Evolutionary conservation across 2,113 vertebrate species (phyloP), one percentile per base, ranked within the genome.

Genomic region (Centropus bengalensis): DNA sequence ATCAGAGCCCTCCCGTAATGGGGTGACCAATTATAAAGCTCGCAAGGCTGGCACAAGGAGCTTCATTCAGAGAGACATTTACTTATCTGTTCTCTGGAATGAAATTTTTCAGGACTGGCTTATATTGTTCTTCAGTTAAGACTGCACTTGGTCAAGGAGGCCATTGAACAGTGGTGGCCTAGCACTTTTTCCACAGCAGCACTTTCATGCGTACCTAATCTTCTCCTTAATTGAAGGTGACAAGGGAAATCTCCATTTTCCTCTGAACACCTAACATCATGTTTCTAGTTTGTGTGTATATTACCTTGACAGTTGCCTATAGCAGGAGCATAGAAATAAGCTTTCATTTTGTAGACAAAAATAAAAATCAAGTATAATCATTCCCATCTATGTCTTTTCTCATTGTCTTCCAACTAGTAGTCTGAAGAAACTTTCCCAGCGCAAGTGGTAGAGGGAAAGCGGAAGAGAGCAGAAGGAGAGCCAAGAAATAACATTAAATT

Each of bases 11-110:
- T 89, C 66, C 45, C 28, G n/a, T 66, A 78, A 91, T 17, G 12
- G 56, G 10, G 40, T 66, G 69, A 60, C 93, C 82, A 86, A 89
- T 89, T 82, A 82, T 33, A 91, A 73, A 70, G 14, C 63, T 38
- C n/a, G 42, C 56, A 85, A 75, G 58, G 5, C 44, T 40, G n/a
- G 33, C 49, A 81, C 64, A 71, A 44, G 91, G 52, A 68, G 26
- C 69, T 88, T 88, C 68, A 70, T 88, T 96, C 88, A 91, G 49
- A 76, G 32, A 75, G 56, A 74, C 28, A 52, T 87, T 76, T 66
- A 62, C 63, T 87, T 51, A 56, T 89, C 82, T 78, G 11, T 86
- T 95, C 71, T 89, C 77, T 55, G 45, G 64, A 94, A 83, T 51
- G 2, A 3, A 42, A 11, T 77, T 83, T 60, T 90, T 85, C 42